Base-by-base conservation (phyloP, 1,140 invertebrate genomes). In the Teleogryllus occipitalis region DNA sequence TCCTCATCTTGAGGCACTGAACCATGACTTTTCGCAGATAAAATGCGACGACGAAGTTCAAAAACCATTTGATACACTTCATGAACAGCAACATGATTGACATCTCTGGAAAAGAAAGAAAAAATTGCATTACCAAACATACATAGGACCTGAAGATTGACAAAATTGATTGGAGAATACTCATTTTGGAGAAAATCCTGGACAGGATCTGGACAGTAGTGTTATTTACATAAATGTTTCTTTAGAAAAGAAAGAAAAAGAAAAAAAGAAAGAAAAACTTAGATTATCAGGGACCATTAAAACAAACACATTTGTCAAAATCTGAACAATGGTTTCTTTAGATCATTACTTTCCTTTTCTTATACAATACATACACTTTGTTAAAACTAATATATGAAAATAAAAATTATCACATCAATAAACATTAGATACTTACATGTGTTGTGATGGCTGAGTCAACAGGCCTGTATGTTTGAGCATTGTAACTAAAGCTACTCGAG, bases 401-500 rank as follows among this genome's bases (percentile, higher is more conserved):
- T 39, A 39, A 21, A 21, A 21, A 21, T 73, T 1, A 73, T 18
- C 15, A 21, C 72, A 75, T 3, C 21, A 75, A 75, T 75, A 22
- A 27, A 46, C 7, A 12, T 12, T 2, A 10, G 21, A 21, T 18
- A 77, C 76, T 77, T 47, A 77, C 76, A 77, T n/a, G 8, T 79
- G 73, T 21, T 48, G 39, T 18, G 73, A 18, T 27, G 65, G 18
- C 22, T 22, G 47, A 8, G 79, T n/a, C 0, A 82, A 73, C 8
- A 88, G 82, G 14, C 88, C 88, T 21, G 87, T 88, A 78, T 91
- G 89, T 82, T 89, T 89, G 7, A 91, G 82, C 18, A 90, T 82
- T 10, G 87, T 86, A n/a, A 89, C 86, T 39, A 91, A 82, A 79
- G 89, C 85, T 79, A 89, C 86, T 78, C 88, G 83, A 7, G 88